Conservation (phyloP, 2,797 vertebrate species). For the Hippoglossus hippoglossus region DNA sequence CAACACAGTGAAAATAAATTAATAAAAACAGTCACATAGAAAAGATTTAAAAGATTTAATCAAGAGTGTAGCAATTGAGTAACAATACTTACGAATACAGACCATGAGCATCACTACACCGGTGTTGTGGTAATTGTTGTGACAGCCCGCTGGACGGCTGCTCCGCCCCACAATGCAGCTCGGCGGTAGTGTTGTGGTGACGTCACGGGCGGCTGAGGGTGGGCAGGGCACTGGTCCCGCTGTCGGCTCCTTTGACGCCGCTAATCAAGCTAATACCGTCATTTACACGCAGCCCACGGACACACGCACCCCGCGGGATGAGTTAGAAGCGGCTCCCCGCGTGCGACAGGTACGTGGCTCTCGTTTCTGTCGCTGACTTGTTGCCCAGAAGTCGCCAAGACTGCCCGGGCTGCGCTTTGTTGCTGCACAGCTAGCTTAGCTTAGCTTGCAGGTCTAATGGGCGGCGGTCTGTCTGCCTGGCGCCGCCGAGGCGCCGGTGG, state of each 20-base stretch:
- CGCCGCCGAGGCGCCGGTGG: slow-evolving; percentile 66
- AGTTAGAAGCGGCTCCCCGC: slow-evolving; percentile 49
- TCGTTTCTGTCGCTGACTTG: background rate
- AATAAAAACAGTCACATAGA: no score
- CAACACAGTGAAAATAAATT: no score
- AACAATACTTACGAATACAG: no score
- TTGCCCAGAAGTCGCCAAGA: background rate
- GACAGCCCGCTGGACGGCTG: slow-evolving; percentile 61
- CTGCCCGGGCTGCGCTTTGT: slow-evolving; percentile 50
- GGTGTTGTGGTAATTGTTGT: no score
- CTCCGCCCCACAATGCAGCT: slow-evolving; percentile 80
- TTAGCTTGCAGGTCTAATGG: slow-evolving; percentile 54
- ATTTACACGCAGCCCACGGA: background rate
- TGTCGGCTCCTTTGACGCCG: background rate
- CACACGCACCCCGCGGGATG: slow-evolving; percentile 42
- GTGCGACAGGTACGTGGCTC: slow-evolving; percentile 66
- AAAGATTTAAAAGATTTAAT: no score
- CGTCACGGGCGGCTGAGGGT: slow-evolving; percentile 65
- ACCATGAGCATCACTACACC: no score
- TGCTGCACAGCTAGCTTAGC: slow-evolving; percentile 48
- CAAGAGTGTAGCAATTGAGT: no score
- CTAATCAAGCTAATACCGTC: background rate
- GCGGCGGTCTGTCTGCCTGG: slow-evolving; percentile 62
- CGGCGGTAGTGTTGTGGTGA: slow-evolving; percentile 75
- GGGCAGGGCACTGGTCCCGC: slow-evolving; percentile 61